Conservation (phyloP, 2,888 invertebrate genomes). For the Resseliella maxima region DNA sequence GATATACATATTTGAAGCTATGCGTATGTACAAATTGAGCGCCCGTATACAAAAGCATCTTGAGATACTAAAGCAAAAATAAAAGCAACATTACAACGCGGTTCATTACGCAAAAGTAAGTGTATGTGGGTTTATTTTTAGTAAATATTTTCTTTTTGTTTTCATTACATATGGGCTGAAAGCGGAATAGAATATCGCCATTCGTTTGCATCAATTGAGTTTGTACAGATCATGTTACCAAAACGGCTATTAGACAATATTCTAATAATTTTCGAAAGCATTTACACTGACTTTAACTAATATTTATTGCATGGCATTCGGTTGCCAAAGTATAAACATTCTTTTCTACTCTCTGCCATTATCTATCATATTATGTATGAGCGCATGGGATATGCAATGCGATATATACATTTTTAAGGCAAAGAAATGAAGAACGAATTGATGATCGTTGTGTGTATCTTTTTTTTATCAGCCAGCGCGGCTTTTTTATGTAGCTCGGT, state of each 20-base stretch:
- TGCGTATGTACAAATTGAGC: neutral
- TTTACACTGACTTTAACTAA: constrained; percentile 54
- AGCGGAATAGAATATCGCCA: neutral
- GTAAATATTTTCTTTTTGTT: constrained; percentile 6
- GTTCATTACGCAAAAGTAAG: neutral
- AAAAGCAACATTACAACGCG: neutral
- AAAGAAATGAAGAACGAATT: constrained; percentile 24
- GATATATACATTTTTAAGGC: neutral
- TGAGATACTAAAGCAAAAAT: neutral
- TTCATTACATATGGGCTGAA: neutral
- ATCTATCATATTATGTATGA: neutral
- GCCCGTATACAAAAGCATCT: constrained; percentile 15
- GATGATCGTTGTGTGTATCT: constrained; percentile 18
- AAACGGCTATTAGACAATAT: constrained; percentile 33
- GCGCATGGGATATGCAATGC: neutral
- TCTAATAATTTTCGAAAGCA: constrained; percentile 50
- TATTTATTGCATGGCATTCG: constrained; percentile 39
- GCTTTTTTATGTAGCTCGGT: neutral
- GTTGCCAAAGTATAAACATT: neutral
- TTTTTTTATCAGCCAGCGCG: neutral
- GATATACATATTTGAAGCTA: neutral
- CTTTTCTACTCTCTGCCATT: neutral
- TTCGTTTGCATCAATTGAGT: constrained; percentile 15
- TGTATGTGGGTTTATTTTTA: constrained; percentile 39
- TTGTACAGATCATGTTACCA: constrained; percentile 10